A percentile compares a stretch with the other conserved stretches of the same genome.
Conservation (phyloP, 2,888 invertebrate genomes). For the Trissolcus japonicus region DNA sequence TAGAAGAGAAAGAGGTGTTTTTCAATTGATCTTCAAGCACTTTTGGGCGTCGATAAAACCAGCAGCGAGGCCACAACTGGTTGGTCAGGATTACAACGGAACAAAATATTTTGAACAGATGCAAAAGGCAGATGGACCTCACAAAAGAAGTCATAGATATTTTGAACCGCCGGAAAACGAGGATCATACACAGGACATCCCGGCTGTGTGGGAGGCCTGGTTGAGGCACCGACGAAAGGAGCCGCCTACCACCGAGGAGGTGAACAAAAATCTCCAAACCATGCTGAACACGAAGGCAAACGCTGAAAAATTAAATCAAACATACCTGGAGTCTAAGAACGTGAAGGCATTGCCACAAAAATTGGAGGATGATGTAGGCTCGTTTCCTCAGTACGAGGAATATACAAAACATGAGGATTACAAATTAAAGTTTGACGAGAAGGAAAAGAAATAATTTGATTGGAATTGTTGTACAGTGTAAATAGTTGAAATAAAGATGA, state of each 20-base stretch:
- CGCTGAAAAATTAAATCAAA: constrained; percentile 83
- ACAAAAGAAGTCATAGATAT: constrained; percentile 82
- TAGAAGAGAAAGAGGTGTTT: constrained; percentile 63
- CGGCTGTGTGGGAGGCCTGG: constrained; percentile 94
- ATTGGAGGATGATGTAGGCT: constrained; percentile 60
- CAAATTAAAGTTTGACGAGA: constrained; percentile 10
- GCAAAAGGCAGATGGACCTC: constrained; percentile 76
- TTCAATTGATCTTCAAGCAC: constrained; percentile 78
- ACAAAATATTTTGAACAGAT: constrained; percentile 86
- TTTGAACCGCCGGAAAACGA: constrained; percentile 83
- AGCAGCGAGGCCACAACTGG: constrained; percentile 70
- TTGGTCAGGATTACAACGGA: constrained; percentile 88
- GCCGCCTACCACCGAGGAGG: constrained; percentile 86
- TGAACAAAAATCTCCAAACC: constrained; percentile 82
- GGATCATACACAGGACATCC: constrained; percentile 84
- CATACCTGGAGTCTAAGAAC: constrained; percentile 77
- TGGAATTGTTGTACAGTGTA: background rate
- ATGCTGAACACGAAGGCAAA: constrained; percentile 86
- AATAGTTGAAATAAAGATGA: background rate
- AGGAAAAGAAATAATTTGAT: constrained; percentile 2
- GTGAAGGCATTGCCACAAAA: constrained; percentile 60
- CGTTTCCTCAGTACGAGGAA: constrained; percentile 80
- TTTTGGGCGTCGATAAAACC: constrained; percentile 82
- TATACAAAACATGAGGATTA: constrained; percentile 77
- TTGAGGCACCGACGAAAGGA: constrained; percentile 80